phyloP scores from a whole-genome alignment of 2,888 invertebrate genomes.

The Timema cristinae region DNA sequence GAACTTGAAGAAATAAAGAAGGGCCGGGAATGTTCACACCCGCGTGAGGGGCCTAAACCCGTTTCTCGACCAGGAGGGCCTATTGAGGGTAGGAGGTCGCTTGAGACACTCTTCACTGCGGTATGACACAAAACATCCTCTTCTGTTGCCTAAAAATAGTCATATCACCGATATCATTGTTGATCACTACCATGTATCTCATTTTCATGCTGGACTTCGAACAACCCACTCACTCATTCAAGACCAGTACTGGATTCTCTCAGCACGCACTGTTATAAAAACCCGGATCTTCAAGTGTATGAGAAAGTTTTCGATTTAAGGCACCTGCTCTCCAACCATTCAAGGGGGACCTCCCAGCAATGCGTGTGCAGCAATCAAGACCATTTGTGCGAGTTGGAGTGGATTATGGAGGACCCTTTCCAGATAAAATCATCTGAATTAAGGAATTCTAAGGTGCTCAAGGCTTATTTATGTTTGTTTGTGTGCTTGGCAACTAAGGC shows the following conservation, averaged over 20 bases:
- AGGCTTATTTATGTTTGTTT: slow-evolving; percentile 31
- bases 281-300: not conserved
- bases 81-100: no score
- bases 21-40: no score
- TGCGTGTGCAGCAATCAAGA: not conserved
- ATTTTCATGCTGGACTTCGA: no score
- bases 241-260: not conserved
- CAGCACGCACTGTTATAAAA: not conserved
- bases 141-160: no score
- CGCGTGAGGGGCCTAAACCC: no score
- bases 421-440: not conserved
- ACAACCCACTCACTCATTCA: not conserved
- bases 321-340: not conserved
- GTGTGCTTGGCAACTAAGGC: slow-evolving; percentile 39
- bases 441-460: not conserved
- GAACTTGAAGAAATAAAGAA: no score
- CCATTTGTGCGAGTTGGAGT: not conserved
- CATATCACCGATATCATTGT: no score
- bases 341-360: slow-evolving; percentile 3
- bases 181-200: no score
- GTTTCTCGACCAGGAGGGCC: no score
- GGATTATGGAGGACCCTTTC: slow-evolving; percentile 12
- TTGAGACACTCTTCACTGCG: no score
- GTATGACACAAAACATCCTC: no score
- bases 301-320: slow-evolving; percentile 8